Conservation (phyloP, 2,113 vertebrate genomes). For the Rousettus leschenaultii region DNA sequence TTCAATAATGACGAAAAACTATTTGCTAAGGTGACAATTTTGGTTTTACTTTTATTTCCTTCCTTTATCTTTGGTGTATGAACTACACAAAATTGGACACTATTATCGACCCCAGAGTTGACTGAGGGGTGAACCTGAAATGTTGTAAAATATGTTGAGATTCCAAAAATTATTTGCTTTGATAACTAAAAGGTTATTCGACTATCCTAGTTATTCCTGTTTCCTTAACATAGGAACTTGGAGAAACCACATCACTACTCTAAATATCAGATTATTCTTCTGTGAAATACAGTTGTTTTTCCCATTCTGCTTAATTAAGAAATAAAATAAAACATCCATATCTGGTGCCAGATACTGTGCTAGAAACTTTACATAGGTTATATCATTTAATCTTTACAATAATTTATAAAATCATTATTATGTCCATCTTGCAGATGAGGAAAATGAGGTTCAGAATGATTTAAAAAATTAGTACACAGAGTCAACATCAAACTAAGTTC, state of each 20-base stretch:
- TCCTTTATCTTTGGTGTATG: not conserved
- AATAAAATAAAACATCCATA: not conserved
- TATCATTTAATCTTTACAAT: not conserved
- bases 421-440: not conserved
- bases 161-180: not conserved
- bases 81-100: not conserved
- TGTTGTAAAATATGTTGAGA: not conserved
- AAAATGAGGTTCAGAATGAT: not conserved
- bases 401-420: not conserved
- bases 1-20: not conserved
- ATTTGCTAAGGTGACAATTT: not conserved
- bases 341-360: not conserved
- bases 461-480: not conserved
- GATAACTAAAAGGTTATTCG: not conserved
- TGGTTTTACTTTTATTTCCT: not conserved
- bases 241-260: not conserved
- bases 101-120: not conserved
- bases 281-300: not conserved
- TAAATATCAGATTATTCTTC: not conserved
- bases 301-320: not conserved
- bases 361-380: not conserved
- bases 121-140: not conserved
- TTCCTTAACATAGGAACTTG: not conserved
- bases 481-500: not conserved
- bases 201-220: not conserved